phyloP scores from a whole-genome alignment of 1,140 invertebrate species.

The Neuroterus valhalla region DNA sequence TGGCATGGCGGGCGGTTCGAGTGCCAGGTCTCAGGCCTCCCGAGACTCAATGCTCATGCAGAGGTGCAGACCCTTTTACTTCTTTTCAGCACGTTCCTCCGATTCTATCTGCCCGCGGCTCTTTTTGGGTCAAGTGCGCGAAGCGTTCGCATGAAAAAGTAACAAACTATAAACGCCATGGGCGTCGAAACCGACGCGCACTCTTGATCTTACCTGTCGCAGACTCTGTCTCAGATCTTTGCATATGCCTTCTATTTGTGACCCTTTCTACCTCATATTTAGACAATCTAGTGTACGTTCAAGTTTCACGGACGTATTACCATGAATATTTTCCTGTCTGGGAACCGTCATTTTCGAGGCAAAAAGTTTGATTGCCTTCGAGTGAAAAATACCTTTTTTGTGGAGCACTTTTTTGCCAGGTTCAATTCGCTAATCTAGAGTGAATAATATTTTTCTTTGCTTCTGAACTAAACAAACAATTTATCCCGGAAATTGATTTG shows the following conservation, averaged over 20 bases:
- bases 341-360: slow-evolving; percentile 4
- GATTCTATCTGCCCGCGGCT: slow-evolving; percentile 50
- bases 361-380: slow-evolving; percentile 9
- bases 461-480: not conserved
- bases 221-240: slow-evolving; percentile 25
- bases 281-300: slow-evolving; percentile 12
- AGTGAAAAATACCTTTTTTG: slow-evolving; percentile 5
- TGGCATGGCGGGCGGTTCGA: slow-evolving; percentile 41
- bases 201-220: slow-evolving; percentile 6
- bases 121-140: slow-evolving; percentile 54
- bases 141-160: slow-evolving; percentile 31
- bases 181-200: not conserved
- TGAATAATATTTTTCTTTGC: not conserved
- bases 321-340: slow-evolving; percentile 10
- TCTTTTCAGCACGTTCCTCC: slow-evolving; percentile 27
- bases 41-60: slow-evolving; percentile 47
- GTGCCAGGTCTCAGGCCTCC: slow-evolving; percentile 35
- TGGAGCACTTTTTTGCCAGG: not conserved
- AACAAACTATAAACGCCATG: slow-evolving; percentile 28
- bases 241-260: slow-evolving; percentile 15
- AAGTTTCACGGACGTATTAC: slow-evolving; percentile 3
- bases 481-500: not conserved
- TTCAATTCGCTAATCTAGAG: not conserved
- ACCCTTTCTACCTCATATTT: slow-evolving; percentile 16
- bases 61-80: slow-evolving; percentile 33